phyloP scores from a whole-genome alignment of 2,113 vertebrate species.

The Hypocryptadius cinnamomeus region DNA sequence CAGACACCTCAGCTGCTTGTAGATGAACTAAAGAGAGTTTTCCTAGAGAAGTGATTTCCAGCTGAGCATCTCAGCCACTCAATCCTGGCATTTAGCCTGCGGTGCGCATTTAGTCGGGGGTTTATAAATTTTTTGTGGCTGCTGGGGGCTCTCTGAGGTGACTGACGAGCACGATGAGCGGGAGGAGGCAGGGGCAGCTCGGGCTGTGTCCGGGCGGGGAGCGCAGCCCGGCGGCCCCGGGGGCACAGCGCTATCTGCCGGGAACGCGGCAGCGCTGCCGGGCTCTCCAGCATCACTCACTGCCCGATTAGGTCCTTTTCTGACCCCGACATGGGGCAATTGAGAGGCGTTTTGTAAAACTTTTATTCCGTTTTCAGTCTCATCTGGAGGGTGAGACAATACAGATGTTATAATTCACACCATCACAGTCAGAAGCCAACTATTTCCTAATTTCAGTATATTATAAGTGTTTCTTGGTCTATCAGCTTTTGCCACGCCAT shows the following conservation, averaged over 20 bases:
- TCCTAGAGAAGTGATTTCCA: background rate
- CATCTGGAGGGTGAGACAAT: background rate
- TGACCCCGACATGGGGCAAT: accelerated
- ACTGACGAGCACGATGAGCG: accelerated
- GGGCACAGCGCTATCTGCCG: conserved; percentile 15
- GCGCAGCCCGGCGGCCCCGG: background rate
- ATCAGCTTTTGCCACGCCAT: background rate
- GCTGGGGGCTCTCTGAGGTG: background rate
- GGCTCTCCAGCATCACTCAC: accelerated
- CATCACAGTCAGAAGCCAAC: background rate
- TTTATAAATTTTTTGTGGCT: background rate
- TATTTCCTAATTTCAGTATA: background rate
- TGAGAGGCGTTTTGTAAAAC: background rate
- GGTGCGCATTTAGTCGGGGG: accelerated
- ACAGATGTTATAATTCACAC: background rate
- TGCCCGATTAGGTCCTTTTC: background rate
- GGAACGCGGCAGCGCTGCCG: background rate
- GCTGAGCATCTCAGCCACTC: background rate
- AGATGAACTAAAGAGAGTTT: background rate
- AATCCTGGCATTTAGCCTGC: background rate
- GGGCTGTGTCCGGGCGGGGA: background rate
- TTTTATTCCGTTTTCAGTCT: background rate
- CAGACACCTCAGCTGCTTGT: background rate
- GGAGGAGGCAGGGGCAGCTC: background rate
- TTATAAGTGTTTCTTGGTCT: background rate